Percentiles rank a stretch among this genome's conserved stretches.
Evolutionary conservation across 2,113 vertebrate genomes (phyloP).

Genomic region (Thymallus thymallus): DNA sequence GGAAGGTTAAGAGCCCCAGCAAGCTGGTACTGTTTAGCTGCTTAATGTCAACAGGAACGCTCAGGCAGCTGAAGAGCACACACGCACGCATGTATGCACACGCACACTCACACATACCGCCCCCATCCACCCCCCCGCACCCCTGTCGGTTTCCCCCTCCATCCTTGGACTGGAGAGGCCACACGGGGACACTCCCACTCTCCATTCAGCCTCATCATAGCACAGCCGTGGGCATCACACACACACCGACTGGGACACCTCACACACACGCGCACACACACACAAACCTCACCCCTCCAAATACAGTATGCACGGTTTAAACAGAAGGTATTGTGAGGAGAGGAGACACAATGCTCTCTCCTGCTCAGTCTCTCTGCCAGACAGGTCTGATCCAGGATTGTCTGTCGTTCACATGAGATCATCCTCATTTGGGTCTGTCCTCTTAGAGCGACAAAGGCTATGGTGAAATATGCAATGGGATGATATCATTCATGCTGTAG

Average conservation of each 20-base stretch:
- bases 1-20: slow-evolving; percentile 73
- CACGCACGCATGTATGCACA: slow-evolving; percentile 22
- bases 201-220: slow-evolving; percentile 36
- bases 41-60: slow-evolving; percentile 78
- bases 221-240: slow-evolving; percentile 39
- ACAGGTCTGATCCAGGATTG: slow-evolving; percentile 1
- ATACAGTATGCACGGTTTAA: background rate
- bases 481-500: background rate
- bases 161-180: slow-evolving; percentile 46
- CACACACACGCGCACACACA: slow-evolving; percentile 1
- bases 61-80: slow-evolving; percentile 66
- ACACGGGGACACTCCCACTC: slow-evolving; percentile 49
- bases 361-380: background rate
- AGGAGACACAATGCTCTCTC: background rate
- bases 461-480: background rate
- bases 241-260: background rate
- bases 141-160: slow-evolving; percentile 5
- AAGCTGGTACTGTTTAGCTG: slow-evolving; percentile 82
- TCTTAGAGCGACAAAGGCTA: background rate
- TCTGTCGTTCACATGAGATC: background rate
- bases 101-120: slow-evolving; percentile 12
- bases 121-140: slow-evolving; percentile 34
- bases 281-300: background rate
- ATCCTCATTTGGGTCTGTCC: background rate
- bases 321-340: background rate